These are phyloP conservation scores for Orestias chungarensis DNA, from an alignment of 2,797 vertebrate genomes.

Conservation along the genomic window DNA sequence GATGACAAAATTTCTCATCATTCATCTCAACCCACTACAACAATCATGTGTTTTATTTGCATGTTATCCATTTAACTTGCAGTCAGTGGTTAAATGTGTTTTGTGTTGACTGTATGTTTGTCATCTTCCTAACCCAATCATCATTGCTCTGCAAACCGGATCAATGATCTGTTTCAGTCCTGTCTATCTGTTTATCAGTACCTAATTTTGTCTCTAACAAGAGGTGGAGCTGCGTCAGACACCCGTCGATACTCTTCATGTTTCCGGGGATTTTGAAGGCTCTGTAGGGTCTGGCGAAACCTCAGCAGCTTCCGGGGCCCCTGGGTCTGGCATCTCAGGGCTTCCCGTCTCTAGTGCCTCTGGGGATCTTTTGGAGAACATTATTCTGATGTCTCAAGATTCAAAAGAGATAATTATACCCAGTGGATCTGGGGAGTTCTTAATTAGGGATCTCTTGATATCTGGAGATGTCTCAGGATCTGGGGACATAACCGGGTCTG, in stretches of 20 bases:
- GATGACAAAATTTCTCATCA: constrained; percentile 18
- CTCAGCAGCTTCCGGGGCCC: constrained; percentile 61
- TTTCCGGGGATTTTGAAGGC: constrained; percentile 76
- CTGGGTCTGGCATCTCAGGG: constrained; percentile 64
- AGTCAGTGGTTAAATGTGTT: constrained; percentile 73
- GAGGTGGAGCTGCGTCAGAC: constrained; percentile 85
- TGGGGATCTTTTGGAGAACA: constrained; percentile 53
- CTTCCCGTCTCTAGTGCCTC: constrained; percentile 49
- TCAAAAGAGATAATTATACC: constrained; percentile 42
- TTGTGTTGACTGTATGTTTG: constrained; percentile 60
- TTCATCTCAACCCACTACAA: constrained; percentile 21
- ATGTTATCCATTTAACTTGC: constrained; percentile 81
- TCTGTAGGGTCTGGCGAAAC: constrained; percentile 62
- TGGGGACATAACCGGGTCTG: constrained; percentile 48
- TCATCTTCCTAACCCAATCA: constrained; percentile 52
- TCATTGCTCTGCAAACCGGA: constrained; percentile 46
- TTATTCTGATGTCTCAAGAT: constrained; percentile 49
- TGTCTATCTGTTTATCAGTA: constrained; percentile 78
- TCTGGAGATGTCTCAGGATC: constrained; percentile 54
- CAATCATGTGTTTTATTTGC: constrained; percentile 46
- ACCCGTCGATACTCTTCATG: constrained; percentile 79
- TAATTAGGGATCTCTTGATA: constrained; percentile 52
- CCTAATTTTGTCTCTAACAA: constrained; percentile 87
- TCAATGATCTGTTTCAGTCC: constrained; percentile 58
- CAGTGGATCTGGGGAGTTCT: constrained; percentile 46